Evolutionary conservation across 2,888 invertebrate species (phyloP), one percentile per base, ranked within the genome.

Genomic region (Byasa hedistus): DNA sequence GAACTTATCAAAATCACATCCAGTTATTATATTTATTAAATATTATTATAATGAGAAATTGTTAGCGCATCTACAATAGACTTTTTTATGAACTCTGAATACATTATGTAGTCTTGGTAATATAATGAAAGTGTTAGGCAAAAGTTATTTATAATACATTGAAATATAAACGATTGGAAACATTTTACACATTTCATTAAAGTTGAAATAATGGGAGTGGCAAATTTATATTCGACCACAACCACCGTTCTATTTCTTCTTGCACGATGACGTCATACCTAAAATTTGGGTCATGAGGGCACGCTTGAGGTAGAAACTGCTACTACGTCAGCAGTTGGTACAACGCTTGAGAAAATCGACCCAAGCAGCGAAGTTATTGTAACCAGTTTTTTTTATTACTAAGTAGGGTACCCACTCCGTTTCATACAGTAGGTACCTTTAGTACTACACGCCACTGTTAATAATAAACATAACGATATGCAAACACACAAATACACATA

Each of bases 221-320:
- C 66, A 58, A 65, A 65, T 60, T 55, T 64, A 68, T 72, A 75
- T 72, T 75, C 75, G 79, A 74, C 76, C 76, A 73, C 78, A 86
- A 84, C 86, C 89, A 81, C 87, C 83, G 83, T 87, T 76, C 79
- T 81, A 79, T 80, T 65, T 72, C 73, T 78, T 83, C 79, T 76
- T 79, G 80, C 78, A 82, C 80, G 73, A 81, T 89, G 91, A 90
- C 89, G 89, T 89, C 87, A 86, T 76, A 76, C 77, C 77, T 76
- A 79, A 86, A 83, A 91, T 90, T 84, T 89, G 83, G 90, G 91
- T 89, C 89, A 91, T 76, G 82, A 82, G 86, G 84, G 79, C 87
- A 81, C 76, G 74, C 78, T 72, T 72, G 77, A 78, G 79, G 77
- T 76, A 76, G 74, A 63, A 70, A 73, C 73, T 75, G 76, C 75